A percentile compares a stretch with the other conserved stretches of the same genome.
phyloP scores from a whole-genome alignment of 2,888 invertebrate genomes.

The Gisinianus flammeolus region DNA sequence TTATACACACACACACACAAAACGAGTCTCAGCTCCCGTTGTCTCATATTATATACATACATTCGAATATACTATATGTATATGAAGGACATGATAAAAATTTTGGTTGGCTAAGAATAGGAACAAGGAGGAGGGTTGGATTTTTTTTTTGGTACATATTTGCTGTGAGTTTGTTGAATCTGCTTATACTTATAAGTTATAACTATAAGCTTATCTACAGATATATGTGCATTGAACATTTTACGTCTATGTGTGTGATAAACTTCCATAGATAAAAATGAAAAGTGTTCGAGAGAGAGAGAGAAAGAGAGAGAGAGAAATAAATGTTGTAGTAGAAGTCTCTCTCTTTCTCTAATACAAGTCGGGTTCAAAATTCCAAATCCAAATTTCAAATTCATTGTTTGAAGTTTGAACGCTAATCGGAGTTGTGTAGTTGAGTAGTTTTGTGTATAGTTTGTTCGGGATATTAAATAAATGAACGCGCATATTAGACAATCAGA shows the following conservation, averaged over 20 bases:
- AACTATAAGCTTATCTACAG: not conserved
- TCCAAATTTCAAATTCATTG: not conserved
- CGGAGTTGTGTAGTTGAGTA: not conserved
- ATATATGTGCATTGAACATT: not conserved
- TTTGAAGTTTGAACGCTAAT: not conserved
- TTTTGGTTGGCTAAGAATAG: not conserved
- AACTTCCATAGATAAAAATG: too few relatives aligned
- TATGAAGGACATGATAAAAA: not conserved
- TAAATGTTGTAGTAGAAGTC: not conserved
- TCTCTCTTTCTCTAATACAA: not conserved
- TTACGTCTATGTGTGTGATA: not conserved
- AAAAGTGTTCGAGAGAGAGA: not conserved
- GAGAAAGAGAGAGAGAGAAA: not conserved
- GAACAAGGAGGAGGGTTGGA: not conserved
- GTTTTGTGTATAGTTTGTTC: not conserved
- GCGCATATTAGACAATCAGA: not conserved
- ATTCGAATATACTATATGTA: not conserved
- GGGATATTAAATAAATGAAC: too few relatives aligned
- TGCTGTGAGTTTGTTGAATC: not conserved
- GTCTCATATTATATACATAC: not conserved
- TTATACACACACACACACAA: too few relatives aligned
- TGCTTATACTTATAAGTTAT: not conserved
- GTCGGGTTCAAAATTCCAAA: not conserved
- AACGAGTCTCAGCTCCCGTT: too few relatives aligned
- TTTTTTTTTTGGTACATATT: not conserved